Conservation (phyloP, 2,113 vertebrate species). For the Nothocercus nigrocapillus region DNA sequence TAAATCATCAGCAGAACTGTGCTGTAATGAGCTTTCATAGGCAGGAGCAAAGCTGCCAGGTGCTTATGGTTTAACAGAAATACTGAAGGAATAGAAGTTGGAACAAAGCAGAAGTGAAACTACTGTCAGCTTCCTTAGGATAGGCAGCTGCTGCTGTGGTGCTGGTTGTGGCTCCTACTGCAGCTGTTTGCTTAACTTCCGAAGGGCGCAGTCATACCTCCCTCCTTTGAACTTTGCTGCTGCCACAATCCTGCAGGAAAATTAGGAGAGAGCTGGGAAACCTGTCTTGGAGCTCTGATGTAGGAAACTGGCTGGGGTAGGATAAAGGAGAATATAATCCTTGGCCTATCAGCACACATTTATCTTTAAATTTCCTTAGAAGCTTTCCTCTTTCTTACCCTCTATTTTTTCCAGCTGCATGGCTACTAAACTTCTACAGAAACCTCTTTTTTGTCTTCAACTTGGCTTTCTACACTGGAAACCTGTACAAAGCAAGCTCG, state of each 20-base stretch:
- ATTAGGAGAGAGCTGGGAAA: not conserved
- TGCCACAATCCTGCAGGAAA: not conserved
- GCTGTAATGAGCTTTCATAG: not conserved
- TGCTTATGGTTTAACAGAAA: not conserved
- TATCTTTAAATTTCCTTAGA: not conserved
- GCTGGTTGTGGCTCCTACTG: not conserved
- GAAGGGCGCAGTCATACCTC: not conserved
- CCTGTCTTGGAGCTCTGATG: not conserved
- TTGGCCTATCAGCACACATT: accelerated
- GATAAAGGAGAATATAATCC: not conserved
- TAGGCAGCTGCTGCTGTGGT: not conserved
- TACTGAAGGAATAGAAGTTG: not conserved
- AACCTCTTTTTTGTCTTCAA: not conserved
- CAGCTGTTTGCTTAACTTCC: not conserved
- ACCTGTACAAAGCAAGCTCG: not conserved
- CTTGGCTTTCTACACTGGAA: not conserved
- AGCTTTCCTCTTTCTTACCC: not conserved
- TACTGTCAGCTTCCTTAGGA: not conserved
- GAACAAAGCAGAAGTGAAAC: not conserved
- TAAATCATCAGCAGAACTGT: not conserved
- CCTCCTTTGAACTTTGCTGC: not conserved
- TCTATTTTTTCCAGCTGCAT: not conserved
- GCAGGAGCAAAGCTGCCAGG: not conserved
- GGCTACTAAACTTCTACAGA: not conserved
- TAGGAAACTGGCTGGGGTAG: not conserved